These are phyloP conservation scores for Phylloscopus collybita DNA, from an alignment of 2,797 vertebrate species.

Conservation along the genomic window DNA sequence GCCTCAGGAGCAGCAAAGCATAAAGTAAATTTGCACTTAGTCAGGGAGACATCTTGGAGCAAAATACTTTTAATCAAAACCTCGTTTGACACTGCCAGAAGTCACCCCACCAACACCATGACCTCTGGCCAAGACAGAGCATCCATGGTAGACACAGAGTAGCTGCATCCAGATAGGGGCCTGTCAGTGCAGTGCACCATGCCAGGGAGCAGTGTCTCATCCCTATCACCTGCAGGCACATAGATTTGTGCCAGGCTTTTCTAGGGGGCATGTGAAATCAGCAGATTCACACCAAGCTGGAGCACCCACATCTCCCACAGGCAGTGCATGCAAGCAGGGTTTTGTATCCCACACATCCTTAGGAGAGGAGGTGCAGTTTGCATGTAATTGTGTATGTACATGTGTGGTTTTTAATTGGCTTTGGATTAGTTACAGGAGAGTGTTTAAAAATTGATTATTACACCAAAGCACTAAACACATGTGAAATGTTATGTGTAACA, in stretches of 20 bases:
- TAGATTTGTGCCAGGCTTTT: neutral
- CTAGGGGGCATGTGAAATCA: neutral
- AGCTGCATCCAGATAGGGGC: neutral
- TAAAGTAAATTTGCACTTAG: neutral
- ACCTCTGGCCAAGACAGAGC: neutral
- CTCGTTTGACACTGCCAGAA: neutral
- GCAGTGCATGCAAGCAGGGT: neutral
- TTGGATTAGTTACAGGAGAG: neutral
- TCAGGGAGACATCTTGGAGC: neutral
- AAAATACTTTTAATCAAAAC: neutral
- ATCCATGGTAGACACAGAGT: neutral
- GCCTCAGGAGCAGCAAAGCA: neutral
- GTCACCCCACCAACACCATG: accelerated
- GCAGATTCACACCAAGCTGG: accelerated
- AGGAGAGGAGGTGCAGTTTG: neutral
- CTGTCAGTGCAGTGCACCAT: neutral
- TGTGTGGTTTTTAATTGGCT: neutral
- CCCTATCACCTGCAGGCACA: neutral
- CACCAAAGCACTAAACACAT: neutral
- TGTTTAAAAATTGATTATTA: neutral
- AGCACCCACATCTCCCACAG: neutral
- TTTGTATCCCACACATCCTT: neutral
- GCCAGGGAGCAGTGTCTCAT: neutral
- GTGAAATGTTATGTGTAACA: neutral
- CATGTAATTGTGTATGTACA: accelerated